Conservation (phyloP, 2,797 vertebrate species). For the Hylomyscus alleni region DNA sequence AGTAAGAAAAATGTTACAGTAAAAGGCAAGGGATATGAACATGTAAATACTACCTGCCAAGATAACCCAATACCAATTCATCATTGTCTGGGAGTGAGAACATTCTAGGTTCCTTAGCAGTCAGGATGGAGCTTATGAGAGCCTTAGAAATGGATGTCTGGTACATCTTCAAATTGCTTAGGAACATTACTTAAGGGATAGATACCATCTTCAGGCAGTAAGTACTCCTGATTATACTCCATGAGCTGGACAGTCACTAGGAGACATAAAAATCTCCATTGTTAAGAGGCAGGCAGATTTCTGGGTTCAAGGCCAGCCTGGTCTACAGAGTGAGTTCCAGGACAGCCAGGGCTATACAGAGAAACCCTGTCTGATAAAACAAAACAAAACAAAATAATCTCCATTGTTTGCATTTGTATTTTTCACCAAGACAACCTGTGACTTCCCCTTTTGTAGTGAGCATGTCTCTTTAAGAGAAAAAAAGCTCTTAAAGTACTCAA, state of each 20-base stretch:
- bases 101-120: neutral
- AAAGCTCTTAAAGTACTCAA: no score
- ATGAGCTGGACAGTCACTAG: accelerated
- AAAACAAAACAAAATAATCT: no score
- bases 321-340: no score
- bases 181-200: neutral
- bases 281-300: no score
- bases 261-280: no score
- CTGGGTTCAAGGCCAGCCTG: no score
- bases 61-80: neutral
- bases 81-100: neutral
- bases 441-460: neutral
- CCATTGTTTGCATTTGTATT: neutral
- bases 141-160: neutral
- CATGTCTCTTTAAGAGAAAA: no score
- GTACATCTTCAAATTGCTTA: neutral
- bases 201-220: neutral
- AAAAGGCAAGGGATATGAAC: neutral
- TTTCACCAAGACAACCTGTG: neutral
- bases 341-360: no score
- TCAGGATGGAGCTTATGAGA: neutral
- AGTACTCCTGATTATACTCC: neutral
- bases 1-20: neutral
- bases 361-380: no score
- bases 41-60: neutral